phyloP scores from a whole-genome alignment of 1,140 invertebrate genomes.

The Drosophila ananassae region DNA sequence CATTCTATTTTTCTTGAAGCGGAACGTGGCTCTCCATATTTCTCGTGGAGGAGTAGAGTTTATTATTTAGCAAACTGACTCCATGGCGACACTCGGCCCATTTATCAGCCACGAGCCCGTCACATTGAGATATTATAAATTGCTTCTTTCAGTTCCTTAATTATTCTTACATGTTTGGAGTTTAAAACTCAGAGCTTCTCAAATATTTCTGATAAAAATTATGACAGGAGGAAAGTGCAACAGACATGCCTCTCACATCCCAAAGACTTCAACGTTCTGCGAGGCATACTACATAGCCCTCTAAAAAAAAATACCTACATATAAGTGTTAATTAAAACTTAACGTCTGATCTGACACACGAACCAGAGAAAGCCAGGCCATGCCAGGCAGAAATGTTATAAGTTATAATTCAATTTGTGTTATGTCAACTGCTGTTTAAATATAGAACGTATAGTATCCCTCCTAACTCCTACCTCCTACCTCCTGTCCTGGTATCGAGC shows the following conservation, averaged over 20 bases:
- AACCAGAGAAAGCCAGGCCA: constrained; percentile 16
- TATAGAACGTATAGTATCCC: constrained; percentile 1
- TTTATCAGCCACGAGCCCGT: constrained; percentile 52
- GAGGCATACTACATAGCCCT: too few species aligned
- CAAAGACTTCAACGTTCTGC: too few species aligned
- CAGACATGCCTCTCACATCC: not conserved
- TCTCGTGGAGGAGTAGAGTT: constrained; percentile 15
- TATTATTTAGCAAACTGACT: constrained; percentile 55
- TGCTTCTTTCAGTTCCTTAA: constrained; percentile 2
- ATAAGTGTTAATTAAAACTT: constrained; percentile 72
- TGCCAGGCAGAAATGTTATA: constrained; percentile 45
- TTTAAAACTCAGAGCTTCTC: too few species aligned
- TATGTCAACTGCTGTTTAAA: constrained; percentile 57
- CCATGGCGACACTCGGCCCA: constrained; percentile 48
- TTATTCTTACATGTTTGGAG: too few species aligned
- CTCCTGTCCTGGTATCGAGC: constrained; percentile 1
- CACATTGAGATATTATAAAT: constrained; percentile 50
- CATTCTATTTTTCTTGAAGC: constrained; percentile 24
- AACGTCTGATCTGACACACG: constrained; percentile 64
- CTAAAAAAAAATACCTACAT: constrained; percentile 6
- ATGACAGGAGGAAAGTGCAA: constrained; percentile 3
- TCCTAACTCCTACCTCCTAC: too few species aligned
- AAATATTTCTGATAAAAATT: too few species aligned
- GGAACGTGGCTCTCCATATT: constrained; percentile 38
- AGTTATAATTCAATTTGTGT: constrained; percentile 73